Base-by-base conservation (phyloP, 2,888 invertebrate species). In the Frankliniella fusca region DNA sequence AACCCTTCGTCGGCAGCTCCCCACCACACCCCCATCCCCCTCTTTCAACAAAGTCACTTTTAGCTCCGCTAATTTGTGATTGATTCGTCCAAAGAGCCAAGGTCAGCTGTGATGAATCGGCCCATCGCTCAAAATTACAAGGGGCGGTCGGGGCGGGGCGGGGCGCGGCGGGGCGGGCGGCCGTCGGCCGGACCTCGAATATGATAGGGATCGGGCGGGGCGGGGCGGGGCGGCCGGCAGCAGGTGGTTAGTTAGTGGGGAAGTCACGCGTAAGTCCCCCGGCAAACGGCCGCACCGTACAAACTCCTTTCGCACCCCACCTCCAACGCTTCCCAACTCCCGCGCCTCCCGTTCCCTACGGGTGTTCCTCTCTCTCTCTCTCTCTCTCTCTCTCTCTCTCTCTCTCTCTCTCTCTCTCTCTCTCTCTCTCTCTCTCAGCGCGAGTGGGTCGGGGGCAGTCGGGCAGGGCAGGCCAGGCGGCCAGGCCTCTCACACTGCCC, bases 221-320 rank as follows among this genome's bases (percentile, higher is more conserved):
- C 54, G 54, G 5, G 54, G 54, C 54, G 20, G 20, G 54, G 20
- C 54, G 54, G 15, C 54, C 18, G 70, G 70, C 70, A 70, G 20
- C 70, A 70, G 70, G 70, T 70, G 70, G 70, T 70, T 70, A 70
- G 70, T 70, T 70, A 70, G n/a, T 10, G 11, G 70, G n/a, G n/a
- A 23, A 5, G 23, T 20, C n/a, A 23, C 18, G 12, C 18, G 12
- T 54, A 20, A 10, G 54, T 54, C 15, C 54, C 20, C 54, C 54
- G 20, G 12, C 54, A 54, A 20, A 10, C 54, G 54, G 18, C 54
- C 20, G 54, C 54, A 38, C 38, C 38, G 38, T 38, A 5, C 38
- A 38, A 38, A 38, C 3, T 38, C 38, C 38, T 38, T 38, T 38
- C 38, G 38, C 38, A 38, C 38, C 38, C 38, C 2, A 38, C 38